Base-by-base conservation (phyloP, 2,888 invertebrate genomes). In the Machimus atricapillus region DNA sequence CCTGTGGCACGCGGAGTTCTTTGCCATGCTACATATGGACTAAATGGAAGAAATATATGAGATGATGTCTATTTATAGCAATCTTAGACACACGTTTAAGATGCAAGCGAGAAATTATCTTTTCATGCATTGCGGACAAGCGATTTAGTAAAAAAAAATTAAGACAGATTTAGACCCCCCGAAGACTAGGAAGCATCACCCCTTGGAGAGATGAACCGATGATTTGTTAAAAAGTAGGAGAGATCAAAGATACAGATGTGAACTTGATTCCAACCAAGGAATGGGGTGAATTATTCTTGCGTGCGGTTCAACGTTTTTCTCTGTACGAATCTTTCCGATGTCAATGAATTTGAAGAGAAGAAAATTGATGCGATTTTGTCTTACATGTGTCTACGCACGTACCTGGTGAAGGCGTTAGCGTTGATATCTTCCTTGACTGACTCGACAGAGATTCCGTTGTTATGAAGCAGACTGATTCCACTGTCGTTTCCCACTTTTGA, bases 401-500 rank as follows among this genome's bases (percentile, higher is more conserved):
- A 88, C 88, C 88, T 88, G 85, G 85, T 12, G 78, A 58, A 27
- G 79, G 58, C 34, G 19, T 14, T 37, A 34, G 16, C 34, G 16
- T 14, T 52, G n/a, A 19, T 43, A 37, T 66, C 3, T 58, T 77
- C 40, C 58, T 87, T 2, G 86, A 86, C 73, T 91, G 90, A 56
- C 90, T 90, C 88, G 91, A 90, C 31, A 91, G 89, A 27, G 92
- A 91, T 89, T 92, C 92, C 87, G 90, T 91, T 90, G 91, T 91
- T 87, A 92, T 91, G 90, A 91, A 92, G 88, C 92, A 92, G 85
- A 92, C 91, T 43, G 92, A 92, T 88, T 92, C 92, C 4, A 92
- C 90, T 31, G 92, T 93, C 23, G 92, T 92, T 88, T 93, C 92
- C 93, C 92, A 93, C 90, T 92, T 93, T 88, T 93, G 92, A 87